These are phyloP conservation scores for Oxygymnocypris stewartii DNA, from an alignment of 2,113 vertebrate genomes.

Conservation along the genomic window DNA sequence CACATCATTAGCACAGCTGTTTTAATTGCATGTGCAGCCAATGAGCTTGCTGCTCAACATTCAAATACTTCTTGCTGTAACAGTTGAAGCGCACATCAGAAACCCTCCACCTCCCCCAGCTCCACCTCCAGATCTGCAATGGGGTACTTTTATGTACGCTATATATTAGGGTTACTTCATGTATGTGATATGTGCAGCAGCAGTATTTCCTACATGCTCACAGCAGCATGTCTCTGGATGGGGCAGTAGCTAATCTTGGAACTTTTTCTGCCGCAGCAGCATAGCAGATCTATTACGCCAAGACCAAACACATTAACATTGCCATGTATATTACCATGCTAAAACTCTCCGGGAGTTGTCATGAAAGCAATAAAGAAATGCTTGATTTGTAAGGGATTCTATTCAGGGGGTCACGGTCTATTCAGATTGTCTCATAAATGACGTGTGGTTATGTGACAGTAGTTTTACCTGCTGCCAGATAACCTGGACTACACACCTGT, in stretches of 20 bases:
- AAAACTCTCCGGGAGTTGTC: neutral
- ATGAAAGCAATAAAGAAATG: neutral
- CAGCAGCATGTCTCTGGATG: neutral
- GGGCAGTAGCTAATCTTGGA: neutral
- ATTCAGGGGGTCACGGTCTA: neutral
- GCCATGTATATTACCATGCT: too few species aligned
- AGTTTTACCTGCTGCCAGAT: conserved; percentile 12
- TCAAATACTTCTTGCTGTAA: neutral
- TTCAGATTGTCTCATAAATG: conserved; percentile 1
- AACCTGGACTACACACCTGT: conserved; percentile 44
- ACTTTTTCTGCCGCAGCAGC: neutral
- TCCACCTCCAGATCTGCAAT: neutral
- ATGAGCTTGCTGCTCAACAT: too few species aligned
- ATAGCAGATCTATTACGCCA: neutral
- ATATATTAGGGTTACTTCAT: neutral
- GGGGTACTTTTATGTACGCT: neutral
- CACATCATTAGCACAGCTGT: too few species aligned
- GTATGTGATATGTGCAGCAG: too few species aligned
- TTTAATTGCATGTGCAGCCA: neutral
- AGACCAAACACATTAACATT: neutral
- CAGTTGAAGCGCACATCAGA: neutral
- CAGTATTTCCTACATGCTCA: neutral
- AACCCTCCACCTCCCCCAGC: neutral
- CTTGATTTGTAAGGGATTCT: neutral
- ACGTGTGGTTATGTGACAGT: neutral